Evolutionary conservation across 2,888 invertebrate genomes (phyloP).

Genomic region (Aradus depressus): DNA sequence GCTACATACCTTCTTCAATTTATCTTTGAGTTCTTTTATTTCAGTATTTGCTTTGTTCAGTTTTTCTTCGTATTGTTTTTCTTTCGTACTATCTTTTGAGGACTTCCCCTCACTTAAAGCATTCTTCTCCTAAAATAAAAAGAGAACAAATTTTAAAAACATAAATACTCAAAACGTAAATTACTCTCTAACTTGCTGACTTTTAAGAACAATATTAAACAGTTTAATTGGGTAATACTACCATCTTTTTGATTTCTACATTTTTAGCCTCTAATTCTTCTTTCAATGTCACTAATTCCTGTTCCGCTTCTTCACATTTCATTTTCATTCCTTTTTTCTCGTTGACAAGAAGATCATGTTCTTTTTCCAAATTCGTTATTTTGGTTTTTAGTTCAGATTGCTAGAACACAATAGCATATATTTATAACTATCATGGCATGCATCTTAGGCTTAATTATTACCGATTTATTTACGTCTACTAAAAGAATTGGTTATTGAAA

Average conservation of each 20-base stretch:
- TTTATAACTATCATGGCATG: neutral
- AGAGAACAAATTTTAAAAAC: neutral
- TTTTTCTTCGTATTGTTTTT: conserved; percentile 33
- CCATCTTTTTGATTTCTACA: conserved; percentile 50
- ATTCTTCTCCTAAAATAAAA: conserved; percentile 2
- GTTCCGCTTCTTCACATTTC: conserved; percentile 21
- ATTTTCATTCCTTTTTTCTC: conserved; percentile 19
- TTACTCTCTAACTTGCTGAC: neutral
- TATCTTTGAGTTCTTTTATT: conserved; percentile 33
- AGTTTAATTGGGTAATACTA: too few species aligned
- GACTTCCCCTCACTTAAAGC: conserved; percentile 31
- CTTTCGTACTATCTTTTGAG: conserved; percentile 14
- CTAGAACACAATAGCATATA: conserved; percentile 3
- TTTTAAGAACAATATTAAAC: too few species aligned
- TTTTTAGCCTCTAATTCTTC: conserved; percentile 42
- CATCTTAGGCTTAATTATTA: neutral
- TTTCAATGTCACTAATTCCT: conserved; percentile 21
- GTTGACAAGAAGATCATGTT: conserved; percentile 14
- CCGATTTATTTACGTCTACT: too few species aligned
- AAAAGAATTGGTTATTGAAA: too few species aligned
- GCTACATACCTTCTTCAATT: conserved; percentile 38
- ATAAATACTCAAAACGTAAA: neutral
- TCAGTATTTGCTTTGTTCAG: conserved; percentile 37
- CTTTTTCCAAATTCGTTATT: conserved; percentile 24
- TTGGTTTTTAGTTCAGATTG: conserved; percentile 24